Base-by-base conservation (phyloP, 2,797 vertebrate genomes). In the Coreius guichenoti region DNA sequence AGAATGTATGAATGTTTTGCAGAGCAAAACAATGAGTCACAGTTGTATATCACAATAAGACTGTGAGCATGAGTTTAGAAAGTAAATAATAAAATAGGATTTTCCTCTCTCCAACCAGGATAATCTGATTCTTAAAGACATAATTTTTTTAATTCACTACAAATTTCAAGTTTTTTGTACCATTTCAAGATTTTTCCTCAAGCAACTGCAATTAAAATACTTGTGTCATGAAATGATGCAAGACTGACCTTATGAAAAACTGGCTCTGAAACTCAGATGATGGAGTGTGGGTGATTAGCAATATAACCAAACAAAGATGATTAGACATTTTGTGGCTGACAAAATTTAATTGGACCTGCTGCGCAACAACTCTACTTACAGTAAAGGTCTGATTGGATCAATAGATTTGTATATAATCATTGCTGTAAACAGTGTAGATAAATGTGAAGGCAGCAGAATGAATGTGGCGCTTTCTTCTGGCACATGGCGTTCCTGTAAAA, bases 401-500 rank as follows among this genome's bases (percentile, higher is more conserved):
- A 8, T 85, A 58, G 11, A 56, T 77, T 8, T 26, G 3, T 77
- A 43, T 58, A 58, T 16, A 61, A 77, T 54, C n/a, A 17, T 49
- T 56, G 16, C 31, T 19, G 29, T 73, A 29, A 72, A 74, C 39
- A 23, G n/a, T 73, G 54, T 72, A 47, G 51, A 61, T 72, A 58
- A 84, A 78, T 36, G 23, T 69, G 74, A 39, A 56, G 26, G 47
- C 3, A 56, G 31, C 29, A 39, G 85, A 85, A 70, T 31, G 73
- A 79, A 56, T 39, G 63, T 79, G 72, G 73, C 1, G n/a, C 13
- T 77, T 33, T 85, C 47, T 29, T 39, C 78, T 88, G 82, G 83
- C 89, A 85, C 82, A 70, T 80, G 67, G 45, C 45, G 23, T 88
- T 90, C 69, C 56, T 87, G 56, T 56, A 63, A 80, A 90, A 69